A percentile compares a stretch with the other conserved stretches of the same genome.
These are phyloP conservation scores for Dolomedes plantarius DNA, from an alignment of 2,888 invertebrate species.

Conservation along the genomic window DNA sequence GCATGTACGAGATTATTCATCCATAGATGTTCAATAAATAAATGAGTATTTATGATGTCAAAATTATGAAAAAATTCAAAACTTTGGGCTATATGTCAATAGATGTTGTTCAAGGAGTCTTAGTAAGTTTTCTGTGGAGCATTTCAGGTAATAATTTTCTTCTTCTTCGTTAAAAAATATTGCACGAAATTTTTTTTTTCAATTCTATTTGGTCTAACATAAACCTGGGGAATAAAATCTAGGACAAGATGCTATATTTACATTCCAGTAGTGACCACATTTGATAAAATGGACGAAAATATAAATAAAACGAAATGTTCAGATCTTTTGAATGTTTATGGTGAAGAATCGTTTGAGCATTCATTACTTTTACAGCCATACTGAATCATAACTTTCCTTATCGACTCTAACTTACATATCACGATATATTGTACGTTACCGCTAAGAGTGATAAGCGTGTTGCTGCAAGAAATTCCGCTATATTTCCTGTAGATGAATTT, in stretches of 20 bases:
- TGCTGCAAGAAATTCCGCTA: background rate
- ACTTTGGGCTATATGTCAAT: too few species aligned
- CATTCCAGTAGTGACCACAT: background rate
- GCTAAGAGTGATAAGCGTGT: background rate
- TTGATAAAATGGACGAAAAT: background rate
- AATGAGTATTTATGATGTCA: too few species aligned
- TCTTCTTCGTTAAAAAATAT: too few species aligned
- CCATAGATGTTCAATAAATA: too few species aligned
- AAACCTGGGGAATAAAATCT: too few species aligned
- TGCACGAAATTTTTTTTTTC: too few species aligned
- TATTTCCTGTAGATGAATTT: background rate
- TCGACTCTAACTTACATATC: background rate
- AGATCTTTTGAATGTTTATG: background rate
- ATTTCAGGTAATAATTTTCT: too few species aligned
- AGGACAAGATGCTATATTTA: background rate
- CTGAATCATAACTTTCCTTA: background rate
- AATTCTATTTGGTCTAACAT: too few species aligned
- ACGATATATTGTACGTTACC: background rate
- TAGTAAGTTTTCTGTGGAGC: too few species aligned
- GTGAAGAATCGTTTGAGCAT: background rate
- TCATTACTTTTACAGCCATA: background rate
- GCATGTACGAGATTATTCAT: too few species aligned
- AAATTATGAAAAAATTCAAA: too few species aligned
- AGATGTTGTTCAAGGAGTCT: too few species aligned
- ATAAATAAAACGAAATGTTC: background rate